Conservation (phyloP, 2,888 invertebrate genomes). For the Troilus luridus region DNA sequence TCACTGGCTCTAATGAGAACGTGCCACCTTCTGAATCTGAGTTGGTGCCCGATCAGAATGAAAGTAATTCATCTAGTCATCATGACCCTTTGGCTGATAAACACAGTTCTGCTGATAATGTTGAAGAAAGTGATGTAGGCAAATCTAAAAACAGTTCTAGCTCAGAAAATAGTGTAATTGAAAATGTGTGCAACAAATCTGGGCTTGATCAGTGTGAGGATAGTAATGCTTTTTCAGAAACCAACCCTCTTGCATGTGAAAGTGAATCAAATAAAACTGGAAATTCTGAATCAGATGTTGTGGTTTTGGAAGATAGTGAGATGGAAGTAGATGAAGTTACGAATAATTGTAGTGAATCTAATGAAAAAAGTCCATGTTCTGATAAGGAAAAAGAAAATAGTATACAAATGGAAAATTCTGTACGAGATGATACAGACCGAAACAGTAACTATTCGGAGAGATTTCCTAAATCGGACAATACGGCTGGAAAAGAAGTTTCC, state of each 20-base stretch:
- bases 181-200: not conserved
- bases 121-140: not conserved
- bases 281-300: slow-evolving; percentile 1
- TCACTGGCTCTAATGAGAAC: not conserved
- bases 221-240: not conserved
- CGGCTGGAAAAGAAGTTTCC: not conserved
- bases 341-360: not conserved
- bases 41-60: not conserved
- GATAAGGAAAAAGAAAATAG: not conserved
- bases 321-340: slow-evolving; percentile 15
- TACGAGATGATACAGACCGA: not conserved
- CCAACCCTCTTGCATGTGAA: not conserved
- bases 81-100: not conserved
- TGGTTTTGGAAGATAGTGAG: not conserved
- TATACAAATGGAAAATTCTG: not conserved
- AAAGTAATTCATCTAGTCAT: not conserved
- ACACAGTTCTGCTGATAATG: not conserved
- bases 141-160: not conserved
- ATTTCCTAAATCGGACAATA: not conserved
- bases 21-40: not conserved
- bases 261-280: not conserved
- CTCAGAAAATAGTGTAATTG: not conserved
- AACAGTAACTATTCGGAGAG: not conserved
- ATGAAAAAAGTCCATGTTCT: not conserved
- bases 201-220: not conserved